Evolutionary conservation across 2,113 vertebrate genomes (phyloP).

Genomic region (Asarcornis scutulata): DNA sequence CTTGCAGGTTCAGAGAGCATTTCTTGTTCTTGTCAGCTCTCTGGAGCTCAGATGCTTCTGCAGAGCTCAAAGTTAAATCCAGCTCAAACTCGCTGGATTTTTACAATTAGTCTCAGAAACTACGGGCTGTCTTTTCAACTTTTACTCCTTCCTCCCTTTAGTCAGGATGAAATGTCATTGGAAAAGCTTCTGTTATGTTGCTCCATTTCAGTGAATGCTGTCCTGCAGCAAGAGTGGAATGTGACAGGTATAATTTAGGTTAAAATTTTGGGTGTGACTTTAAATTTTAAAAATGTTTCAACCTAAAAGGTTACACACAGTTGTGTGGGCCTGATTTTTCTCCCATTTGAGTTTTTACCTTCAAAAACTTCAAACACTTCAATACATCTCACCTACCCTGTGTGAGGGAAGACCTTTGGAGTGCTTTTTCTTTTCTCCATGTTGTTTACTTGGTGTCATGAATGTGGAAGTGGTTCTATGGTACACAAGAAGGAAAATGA

Average conservation of each 20-base stretch:
- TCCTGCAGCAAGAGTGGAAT: neutral
- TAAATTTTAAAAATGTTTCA: neutral
- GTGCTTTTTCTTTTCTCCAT: neutral
- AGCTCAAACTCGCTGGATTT: neutral
- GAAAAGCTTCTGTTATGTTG: neutral
- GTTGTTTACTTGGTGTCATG: neutral
- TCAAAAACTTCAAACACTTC: neutral
- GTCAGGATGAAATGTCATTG: neutral
- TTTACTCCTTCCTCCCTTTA: neutral
- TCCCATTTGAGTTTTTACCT: neutral
- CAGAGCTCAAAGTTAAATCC: neutral
- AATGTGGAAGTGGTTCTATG: neutral
- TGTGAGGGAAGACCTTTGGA: neutral
- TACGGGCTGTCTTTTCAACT: neutral
- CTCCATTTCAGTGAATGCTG: fast-evolving
- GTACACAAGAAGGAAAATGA: neutral
- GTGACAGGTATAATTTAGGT: neutral
- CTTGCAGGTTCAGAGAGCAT: slow-evolving; percentile 4
- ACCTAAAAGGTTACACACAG: neutral
- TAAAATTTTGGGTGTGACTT: neutral
- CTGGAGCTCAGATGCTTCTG: neutral
- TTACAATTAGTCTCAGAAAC: neutral
- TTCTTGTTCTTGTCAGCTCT: slow-evolving; percentile 3
- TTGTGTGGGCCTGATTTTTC: neutral
- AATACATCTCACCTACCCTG: neutral